phyloP scores from a whole-genome alignment of 2,888 invertebrate genomes.

The Aphodius sticticus region DNA sequence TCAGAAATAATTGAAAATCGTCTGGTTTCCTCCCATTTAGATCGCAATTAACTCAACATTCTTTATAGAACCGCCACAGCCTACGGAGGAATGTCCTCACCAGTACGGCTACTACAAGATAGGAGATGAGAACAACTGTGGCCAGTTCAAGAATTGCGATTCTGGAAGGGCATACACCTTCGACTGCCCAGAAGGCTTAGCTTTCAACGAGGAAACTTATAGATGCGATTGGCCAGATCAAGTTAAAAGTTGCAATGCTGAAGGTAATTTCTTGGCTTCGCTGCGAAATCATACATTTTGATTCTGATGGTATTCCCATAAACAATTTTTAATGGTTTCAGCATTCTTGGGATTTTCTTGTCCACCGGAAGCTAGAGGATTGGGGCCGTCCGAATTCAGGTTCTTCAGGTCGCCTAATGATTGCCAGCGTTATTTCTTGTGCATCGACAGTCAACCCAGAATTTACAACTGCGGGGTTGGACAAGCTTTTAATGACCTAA shows the following conservation, averaged over 20 bases:
- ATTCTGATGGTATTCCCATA: not conserved
- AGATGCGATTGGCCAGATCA: slow-evolving; percentile 90
- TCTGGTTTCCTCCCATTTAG: not conserved
- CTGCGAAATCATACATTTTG: not conserved
- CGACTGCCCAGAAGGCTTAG: slow-evolving; percentile 82
- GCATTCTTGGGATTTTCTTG: slow-evolving; percentile 83
- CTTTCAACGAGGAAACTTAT: slow-evolving; percentile 68
- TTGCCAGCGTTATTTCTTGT: slow-evolving; percentile 83
- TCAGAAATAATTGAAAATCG: slow-evolving; percentile 8
- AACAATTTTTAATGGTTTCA: slow-evolving; percentile 54
- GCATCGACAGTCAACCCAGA: slow-evolving; percentile 77
- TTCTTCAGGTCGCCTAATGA: slow-evolving; percentile 68
- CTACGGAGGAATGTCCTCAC: slow-evolving; percentile 82
- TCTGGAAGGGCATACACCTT: slow-evolving; percentile 76
- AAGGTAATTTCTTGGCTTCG: slow-evolving; percentile 63
- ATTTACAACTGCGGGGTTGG: slow-evolving; percentile 79
- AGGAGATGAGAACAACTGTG: slow-evolving; percentile 74
- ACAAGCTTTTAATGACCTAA: slow-evolving; percentile 78
- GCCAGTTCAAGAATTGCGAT: slow-evolving; percentile 83
- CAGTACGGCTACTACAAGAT: slow-evolving; percentile 83
- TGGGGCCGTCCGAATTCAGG: slow-evolving; percentile 61
- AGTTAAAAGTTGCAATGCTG: slow-evolving; percentile 81
- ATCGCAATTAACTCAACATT: not conserved
- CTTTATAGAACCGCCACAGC: slow-evolving; percentile 70
- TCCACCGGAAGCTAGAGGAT: slow-evolving; percentile 66